Percentiles rank a stretch among this genome's conserved stretches.
Conservation (phyloP, 2,888 invertebrate genomes). For the Odontocolon sp. region DNA sequence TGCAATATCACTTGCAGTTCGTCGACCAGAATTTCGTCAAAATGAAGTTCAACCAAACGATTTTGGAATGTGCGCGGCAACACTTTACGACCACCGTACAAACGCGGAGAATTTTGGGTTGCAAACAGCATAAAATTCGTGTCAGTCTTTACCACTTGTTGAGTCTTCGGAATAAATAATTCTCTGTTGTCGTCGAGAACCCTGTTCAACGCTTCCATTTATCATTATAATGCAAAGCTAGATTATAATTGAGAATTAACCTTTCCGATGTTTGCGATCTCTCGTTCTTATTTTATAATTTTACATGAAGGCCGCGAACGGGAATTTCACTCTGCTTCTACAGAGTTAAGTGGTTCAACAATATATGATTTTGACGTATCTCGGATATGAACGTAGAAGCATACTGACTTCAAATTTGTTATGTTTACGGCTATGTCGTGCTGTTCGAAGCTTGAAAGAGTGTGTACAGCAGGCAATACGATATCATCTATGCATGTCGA, state of each 20-base stretch:
- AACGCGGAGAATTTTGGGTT: slow-evolving; percentile 98
- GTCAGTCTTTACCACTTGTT: slow-evolving; percentile 95
- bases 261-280: too few relatives aligned
- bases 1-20: slow-evolving; percentile 96
- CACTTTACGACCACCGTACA: slow-evolving; percentile 96
- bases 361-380: not conserved
- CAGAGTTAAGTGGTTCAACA: not conserved
- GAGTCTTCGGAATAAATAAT: slow-evolving; percentile 98
- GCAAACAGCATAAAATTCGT: slow-evolving; percentile 98
- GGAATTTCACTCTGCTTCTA: slow-evolving; percentile 7
- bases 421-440: not conserved
- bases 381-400: not conserved
- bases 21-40: slow-evolving; percentile 94
- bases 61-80: slow-evolving; percentile 98
- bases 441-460: not conserved
- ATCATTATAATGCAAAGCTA: too few relatives aligned
- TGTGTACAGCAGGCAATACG: not conserved
- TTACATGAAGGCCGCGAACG: too few relatives aligned
- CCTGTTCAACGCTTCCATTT: slow-evolving; percentile 98
- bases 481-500: not conserved
- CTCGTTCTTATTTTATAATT: too few relatives aligned
- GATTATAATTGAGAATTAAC: too few relatives aligned
- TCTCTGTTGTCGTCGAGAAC: slow-evolving; percentile 99
- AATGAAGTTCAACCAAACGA: slow-evolving; percentile 98
- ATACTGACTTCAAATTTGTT: not conserved